Percentiles rank a stretch among this genome's conserved stretches.
Evolutionary conservation across 2,888 invertebrate genomes (phyloP).

Genomic region (Drosophila lutescens): DNA sequence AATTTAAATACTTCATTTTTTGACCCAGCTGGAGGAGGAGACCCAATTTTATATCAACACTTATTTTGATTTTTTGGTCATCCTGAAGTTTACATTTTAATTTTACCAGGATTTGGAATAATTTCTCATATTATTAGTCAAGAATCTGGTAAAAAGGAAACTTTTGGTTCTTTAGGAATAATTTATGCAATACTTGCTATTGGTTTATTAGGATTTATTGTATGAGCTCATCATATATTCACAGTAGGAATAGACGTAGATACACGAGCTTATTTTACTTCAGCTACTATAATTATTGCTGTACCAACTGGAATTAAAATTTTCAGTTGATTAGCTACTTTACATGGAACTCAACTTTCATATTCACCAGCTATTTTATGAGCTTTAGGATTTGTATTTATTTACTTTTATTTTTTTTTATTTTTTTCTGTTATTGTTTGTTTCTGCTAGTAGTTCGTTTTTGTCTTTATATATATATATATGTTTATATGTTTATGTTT

Average conservation of each 20-base stretch:
- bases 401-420: too few species aligned
- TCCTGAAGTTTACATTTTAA: constrained; percentile 92
- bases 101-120: constrained; percentile 43
- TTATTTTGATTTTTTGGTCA: constrained; percentile 95
- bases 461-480: too few species aligned
- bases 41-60: constrained; percentile 92
- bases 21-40: constrained; percentile 92
- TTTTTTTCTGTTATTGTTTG: too few species aligned
- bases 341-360: constrained; percentile 87
- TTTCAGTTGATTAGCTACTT: constrained; percentile 83
- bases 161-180: constrained; percentile 84
- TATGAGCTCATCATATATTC: too few species aligned
- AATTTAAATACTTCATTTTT: constrained; percentile 93
- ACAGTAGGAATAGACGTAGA: too few species aligned
- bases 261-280: too few species aligned
- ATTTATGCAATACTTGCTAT: too few species aligned
- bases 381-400: too few species aligned
- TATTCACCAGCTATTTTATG: constrained; percentile 85
- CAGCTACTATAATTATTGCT: background rate
- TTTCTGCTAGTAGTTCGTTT: too few species aligned
- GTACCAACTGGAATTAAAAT: constrained; percentile 1
- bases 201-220: too few species aligned
- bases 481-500: too few species aligned
- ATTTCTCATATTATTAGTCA: constrained; percentile 82
- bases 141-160: constrained; percentile 90